phyloP scores from a whole-genome alignment of 2,113 vertebrate species.

The Rhea pennata region DNA sequence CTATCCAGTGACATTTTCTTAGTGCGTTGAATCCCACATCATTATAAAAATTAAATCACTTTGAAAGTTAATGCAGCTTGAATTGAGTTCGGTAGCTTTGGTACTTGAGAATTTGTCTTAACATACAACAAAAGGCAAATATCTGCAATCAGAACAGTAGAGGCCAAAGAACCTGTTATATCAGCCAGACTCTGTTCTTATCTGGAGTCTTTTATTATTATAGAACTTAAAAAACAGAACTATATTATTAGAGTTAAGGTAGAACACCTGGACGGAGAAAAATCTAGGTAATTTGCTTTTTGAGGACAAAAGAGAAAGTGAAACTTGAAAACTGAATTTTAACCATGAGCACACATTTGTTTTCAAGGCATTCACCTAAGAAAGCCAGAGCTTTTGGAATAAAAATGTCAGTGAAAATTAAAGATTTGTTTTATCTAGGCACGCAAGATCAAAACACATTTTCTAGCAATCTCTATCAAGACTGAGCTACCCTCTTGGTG shows the following conservation, averaged over 20 bases:
- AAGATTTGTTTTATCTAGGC: background rate
- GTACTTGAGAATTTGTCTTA: background rate
- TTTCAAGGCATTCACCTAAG: background rate
- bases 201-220: background rate
- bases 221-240: background rate
- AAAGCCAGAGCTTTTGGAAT: background rate
- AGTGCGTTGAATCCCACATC: rapidly evolving
- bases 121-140: background rate
- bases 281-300: background rate
- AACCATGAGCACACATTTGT: background rate
- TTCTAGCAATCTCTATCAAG: background rate
- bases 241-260: background rate
- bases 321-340: background rate
- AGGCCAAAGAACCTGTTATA: background rate
- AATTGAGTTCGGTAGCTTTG: background rate
- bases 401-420: background rate
- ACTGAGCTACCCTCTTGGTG: background rate
- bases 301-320: background rate
- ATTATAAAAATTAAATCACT: background rate
- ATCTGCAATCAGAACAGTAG: background rate
- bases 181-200: background rate
- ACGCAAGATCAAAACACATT: background rate
- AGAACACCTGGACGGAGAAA: background rate
- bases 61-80: background rate
- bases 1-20: background rate